Conservation (phyloP, 2,797 vertebrate genomes). For the Molossus molossus region DNA sequence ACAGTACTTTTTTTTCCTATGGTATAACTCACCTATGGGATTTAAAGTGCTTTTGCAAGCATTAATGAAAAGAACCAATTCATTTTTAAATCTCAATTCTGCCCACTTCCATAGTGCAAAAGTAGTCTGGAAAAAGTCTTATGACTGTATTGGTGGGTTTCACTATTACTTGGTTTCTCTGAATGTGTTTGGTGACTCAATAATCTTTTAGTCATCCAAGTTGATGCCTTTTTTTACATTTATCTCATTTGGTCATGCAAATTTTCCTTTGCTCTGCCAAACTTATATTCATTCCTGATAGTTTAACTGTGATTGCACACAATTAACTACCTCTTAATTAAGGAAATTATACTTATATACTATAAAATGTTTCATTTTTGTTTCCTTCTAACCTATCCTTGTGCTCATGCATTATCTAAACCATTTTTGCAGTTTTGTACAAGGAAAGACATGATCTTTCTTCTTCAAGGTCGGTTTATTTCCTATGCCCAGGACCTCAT, state of each 20-base stretch:
- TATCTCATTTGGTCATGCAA: not conserved
- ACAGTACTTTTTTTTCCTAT: not conserved
- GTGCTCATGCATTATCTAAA: not conserved
- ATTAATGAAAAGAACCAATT: not conserved
- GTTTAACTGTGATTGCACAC: not conserved
- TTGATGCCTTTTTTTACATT: not conserved
- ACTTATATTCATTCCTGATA: not conserved
- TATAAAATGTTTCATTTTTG: not conserved
- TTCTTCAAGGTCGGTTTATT: not conserved
- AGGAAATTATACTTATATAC: not conserved
- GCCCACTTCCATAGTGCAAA: not conserved
- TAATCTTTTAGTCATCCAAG: not conserved
- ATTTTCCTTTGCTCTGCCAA: not conserved
- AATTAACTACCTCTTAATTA: not conserved
- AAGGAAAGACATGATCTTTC: not conserved
- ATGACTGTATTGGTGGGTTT: too few relatives aligned
- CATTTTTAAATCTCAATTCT: constrained; percentile 9
- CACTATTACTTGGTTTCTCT: not conserved
- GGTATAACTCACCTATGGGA: not conserved
- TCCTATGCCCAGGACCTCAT: not conserved
- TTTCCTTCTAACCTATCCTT: constrained; percentile 30
- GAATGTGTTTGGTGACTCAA: not conserved
- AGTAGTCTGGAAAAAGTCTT: not conserved
- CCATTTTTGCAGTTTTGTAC: constrained; percentile 1
- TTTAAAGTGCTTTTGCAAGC: not conserved